Base-by-base conservation (phyloP, 2,113 vertebrate species). In the Erpornis zantholeuca region DNA sequence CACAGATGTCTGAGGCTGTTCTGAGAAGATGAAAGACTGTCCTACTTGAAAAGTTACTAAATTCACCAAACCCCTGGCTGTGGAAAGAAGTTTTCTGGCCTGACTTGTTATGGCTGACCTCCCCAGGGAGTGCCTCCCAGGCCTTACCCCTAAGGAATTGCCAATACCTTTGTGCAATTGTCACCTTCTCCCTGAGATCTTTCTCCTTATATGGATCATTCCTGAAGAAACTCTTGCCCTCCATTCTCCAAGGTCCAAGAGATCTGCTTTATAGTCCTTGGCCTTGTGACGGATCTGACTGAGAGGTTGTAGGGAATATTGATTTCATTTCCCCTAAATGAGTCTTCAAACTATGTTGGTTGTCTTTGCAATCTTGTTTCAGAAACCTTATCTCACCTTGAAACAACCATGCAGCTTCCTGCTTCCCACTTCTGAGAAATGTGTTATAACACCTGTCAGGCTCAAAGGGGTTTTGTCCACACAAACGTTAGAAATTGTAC, bases 11-110 rank as follows among this genome's bases (percentile, higher is more conserved):
- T 79, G 27, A 75, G 33, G 2, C 19, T 68, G 4, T 15, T 72
- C 16, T 61, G 25, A 15, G 25, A 77, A 68, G 44, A 0, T 57
- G 5, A 2, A 71, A 7, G 4, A 7, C 4, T 49, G 3, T 6
- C 6, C 22, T 49, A 3, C 10, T 36, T 71, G 6, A 68, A 50
- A 82, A 63, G 8, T 47, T 42, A 35, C 6, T 29, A 7, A 18
- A 9, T 85, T 80, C 49, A 56, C 19, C 4, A 64, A 71, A 78
- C 31, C 3, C 2, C 21, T 47, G 12, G 3, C 11, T 65, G 18
- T 31, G 45, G 15, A 75, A 68, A 63, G 11, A 49, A 7, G 3
- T 40, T 78, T 88, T 72, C 14, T 84, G 18, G 12, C 9, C n/a
- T 44, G 10, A 56, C 1, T 38, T 59, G 1, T 29, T 61, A n/a